These are phyloP conservation scores for Apis laboriosa DNA, from an alignment of 1,140 invertebrate genomes.

Conservation along the genomic window DNA sequence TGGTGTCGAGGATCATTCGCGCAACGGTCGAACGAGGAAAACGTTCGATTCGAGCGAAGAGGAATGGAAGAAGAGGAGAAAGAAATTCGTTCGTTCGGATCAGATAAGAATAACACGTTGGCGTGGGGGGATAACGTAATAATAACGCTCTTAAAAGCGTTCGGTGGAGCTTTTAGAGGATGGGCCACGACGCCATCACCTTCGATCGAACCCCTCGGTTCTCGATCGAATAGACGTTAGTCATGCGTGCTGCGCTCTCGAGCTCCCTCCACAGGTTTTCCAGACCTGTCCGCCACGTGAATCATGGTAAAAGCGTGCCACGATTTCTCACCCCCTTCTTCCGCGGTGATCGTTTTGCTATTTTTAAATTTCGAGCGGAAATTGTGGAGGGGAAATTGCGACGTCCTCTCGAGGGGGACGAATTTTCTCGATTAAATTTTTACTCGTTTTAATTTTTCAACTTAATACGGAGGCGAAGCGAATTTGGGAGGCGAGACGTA, in stretches of 20 bases:
- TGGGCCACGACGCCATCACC: not conserved
- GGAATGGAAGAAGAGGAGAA: no score
- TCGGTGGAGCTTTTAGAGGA: slow-evolving; percentile 46
- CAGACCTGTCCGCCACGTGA: slow-evolving; percentile 36
- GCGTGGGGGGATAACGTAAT: slow-evolving; percentile 61
- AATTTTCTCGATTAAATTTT: no score
- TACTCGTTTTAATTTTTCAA: no score
- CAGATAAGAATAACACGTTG: slow-evolving; percentile 68
- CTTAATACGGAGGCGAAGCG: no score
- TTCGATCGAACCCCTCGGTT: not conserved
- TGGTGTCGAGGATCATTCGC: no score
- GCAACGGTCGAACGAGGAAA: no score
- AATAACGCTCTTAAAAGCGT: slow-evolving; percentile 65
- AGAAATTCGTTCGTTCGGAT: slow-evolving; percentile 28
- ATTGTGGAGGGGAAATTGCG: not conserved
- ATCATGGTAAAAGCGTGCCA: slow-evolving; percentile 58
- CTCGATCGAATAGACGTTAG: slow-evolving; percentile 57
- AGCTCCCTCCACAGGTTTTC: slow-evolving; percentile 14
- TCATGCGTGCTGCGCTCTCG: slow-evolving; percentile 57
- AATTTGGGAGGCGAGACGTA: no score
- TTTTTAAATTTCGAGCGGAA: not conserved
- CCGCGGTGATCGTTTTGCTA: not conserved
- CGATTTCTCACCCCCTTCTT: slow-evolving; percentile 51
- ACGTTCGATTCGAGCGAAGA: no score
- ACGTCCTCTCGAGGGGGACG: no score